A percentile compares a stretch with the other conserved stretches of the same genome.
Conservation (phyloP, 1,140 invertebrate species). For the Pseudomyrmex gracilis region DNA sequence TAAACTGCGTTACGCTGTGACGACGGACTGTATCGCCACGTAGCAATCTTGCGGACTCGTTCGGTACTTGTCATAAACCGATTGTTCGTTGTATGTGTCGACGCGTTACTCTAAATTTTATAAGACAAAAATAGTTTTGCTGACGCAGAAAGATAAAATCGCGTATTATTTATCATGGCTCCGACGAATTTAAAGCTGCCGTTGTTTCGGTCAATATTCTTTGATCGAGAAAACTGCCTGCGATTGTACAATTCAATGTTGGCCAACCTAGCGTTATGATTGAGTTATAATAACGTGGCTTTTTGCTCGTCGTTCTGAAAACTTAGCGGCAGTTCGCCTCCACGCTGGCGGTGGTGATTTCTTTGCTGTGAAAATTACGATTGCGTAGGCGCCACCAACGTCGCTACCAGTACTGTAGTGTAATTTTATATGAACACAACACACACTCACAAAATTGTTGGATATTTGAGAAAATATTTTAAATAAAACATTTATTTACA, state of each 20-base stretch:
- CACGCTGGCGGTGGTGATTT: slow-evolving; percentile 49
- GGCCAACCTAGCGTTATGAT: slow-evolving; percentile 40
- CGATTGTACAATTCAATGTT: slow-evolving; percentile 18
- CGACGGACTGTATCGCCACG: slow-evolving; percentile 23
- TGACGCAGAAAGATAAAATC: not conserved
- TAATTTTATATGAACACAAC: slow-evolving; percentile 24
- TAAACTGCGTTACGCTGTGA: slow-evolving; percentile 22
- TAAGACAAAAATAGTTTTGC: slow-evolving; percentile 19
- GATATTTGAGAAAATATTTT: not conserved
- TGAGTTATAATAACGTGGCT: slow-evolving; percentile 69
- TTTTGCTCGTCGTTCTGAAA: slow-evolving; percentile 64
- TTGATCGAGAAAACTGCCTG: not conserved
- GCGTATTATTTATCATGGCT: slow-evolving; percentile 17
- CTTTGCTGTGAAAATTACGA: slow-evolving; percentile 70
- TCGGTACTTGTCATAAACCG: slow-evolving; percentile 50
- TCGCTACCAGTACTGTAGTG: slow-evolving; percentile 3
- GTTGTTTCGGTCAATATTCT: slow-evolving; percentile 39
- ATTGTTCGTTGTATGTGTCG: slow-evolving; percentile 49
- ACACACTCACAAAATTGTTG: slow-evolving; percentile 32
- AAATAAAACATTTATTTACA: slow-evolving; percentile 2
- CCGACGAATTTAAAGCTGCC: slow-evolving; percentile 33
- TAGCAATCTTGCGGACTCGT: slow-evolving; percentile 38
- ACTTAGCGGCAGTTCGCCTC: slow-evolving; percentile 46
- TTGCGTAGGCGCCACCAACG: slow-evolving; percentile 32
- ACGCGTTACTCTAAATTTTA: slow-evolving; percentile 45